These are phyloP conservation scores for Nemopilema nomurai DNA, from an alignment of 30 jellyfish, hydroid and myxozoan genomes.

Conservation along the genomic window DNA sequence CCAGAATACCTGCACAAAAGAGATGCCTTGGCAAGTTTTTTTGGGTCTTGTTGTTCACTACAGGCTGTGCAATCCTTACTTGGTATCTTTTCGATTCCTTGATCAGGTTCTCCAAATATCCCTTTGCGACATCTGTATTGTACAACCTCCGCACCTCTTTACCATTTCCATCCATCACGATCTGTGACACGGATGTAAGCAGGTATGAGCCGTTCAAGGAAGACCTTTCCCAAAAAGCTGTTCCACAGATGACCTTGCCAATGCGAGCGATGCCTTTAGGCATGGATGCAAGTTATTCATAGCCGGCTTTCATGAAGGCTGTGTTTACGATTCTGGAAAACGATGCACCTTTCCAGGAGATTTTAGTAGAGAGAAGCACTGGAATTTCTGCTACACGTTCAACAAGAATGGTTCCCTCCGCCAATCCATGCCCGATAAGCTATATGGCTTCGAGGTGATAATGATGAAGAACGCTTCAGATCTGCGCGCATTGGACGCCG, in stretches of 20 bases:
- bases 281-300: constrained; percentile 33
- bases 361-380: neutral
- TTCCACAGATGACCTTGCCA: neutral
- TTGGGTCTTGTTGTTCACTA: constrained; percentile 26
- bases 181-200: constrained; percentile 15
- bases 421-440: constrained; percentile 4
- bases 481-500: neutral
- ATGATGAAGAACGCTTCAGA: constrained; percentile 17
- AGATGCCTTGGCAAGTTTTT: neutral
- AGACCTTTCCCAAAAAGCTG: neutral
- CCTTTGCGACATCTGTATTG: neutral
- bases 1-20: constrained; percentile 8
- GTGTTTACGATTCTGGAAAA: neutral
- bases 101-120: neutral
- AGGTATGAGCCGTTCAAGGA: neutral
- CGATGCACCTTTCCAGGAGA: constrained; percentile 14
- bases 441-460: constrained; percentile 16
- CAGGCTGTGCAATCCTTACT: neutral
- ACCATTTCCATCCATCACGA: constrained; percentile 14
- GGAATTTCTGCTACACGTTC: constrained; percentile 23
- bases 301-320: neutral
- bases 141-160: neutral
- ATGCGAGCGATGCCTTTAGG: neutral
- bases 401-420: constrained; percentile 11
- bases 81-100: neutral